phyloP scores from a whole-genome alignment of 2,888 invertebrate species.

The Parnassius orleans region DNA sequence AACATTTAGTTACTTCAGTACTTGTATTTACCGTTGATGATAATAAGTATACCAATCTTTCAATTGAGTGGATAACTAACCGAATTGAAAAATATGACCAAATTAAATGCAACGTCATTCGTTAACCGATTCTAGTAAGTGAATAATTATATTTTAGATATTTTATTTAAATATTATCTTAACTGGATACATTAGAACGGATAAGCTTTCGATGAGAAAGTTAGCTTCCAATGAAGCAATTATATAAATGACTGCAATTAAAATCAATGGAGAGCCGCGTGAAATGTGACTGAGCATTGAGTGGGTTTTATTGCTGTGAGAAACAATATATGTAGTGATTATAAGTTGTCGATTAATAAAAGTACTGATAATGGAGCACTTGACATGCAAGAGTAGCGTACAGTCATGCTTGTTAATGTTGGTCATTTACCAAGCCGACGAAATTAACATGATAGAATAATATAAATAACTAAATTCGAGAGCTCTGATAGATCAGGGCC shows the following conservation, averaged over 20 bases:
- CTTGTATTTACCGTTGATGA: too few species aligned
- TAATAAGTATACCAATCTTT: too few species aligned
- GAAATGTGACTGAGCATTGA: conserved; percentile 58
- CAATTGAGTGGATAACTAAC: too few species aligned
- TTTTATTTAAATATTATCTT: conserved; percentile 50
- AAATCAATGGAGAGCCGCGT: conserved; percentile 68
- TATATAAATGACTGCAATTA: conserved; percentile 74
- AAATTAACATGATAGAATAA: too few species aligned
- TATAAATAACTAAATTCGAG: too few species aligned
- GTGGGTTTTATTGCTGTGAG: conserved; percentile 71
- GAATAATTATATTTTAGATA: background rate
- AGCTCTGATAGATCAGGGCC: too few species aligned
- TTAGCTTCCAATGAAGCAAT: conserved; percentile 67
- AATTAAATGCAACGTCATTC: background rate
- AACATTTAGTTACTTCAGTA: too few species aligned
- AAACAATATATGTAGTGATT: conserved; percentile 69
- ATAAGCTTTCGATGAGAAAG: conserved; percentile 67
- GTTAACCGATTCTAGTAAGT: conserved; percentile 43
- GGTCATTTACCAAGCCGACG: background rate
- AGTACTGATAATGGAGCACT: conserved; percentile 52
- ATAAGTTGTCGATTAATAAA: conserved; percentile 62
- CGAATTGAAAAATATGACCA: too few species aligned
- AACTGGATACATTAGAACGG: conserved; percentile 65
- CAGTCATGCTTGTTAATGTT: background rate
- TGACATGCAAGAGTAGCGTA: conserved; percentile 35